Percentiles rank a stretch among this genome's conserved stretches.
Evolutionary conservation across 1,140 invertebrate genomes (phyloP).

Genomic region (Brachionus sp.): DNA sequence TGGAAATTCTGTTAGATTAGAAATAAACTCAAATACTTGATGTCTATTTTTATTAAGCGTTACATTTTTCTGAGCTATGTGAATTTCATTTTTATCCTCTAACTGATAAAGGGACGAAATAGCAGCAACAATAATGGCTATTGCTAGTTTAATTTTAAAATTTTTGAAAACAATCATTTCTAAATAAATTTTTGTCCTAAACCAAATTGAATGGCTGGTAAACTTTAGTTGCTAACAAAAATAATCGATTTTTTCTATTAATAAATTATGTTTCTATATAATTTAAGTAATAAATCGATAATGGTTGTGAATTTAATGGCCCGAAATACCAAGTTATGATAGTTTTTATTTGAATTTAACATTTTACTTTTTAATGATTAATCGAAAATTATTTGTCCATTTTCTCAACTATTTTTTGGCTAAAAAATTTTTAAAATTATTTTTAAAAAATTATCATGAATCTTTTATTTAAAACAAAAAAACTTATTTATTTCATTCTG

Average conservation of each 20-base stretch:
- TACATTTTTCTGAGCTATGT: constrained; percentile 26
- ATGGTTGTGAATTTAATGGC: background rate
- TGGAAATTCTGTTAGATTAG: constrained; percentile 17
- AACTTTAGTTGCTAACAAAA: background rate
- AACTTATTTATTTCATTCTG: too few relatives aligned
- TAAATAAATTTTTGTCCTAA: background rate
- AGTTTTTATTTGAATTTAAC: too few relatives aligned
- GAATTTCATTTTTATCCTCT: background rate
- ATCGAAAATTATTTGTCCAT: too few relatives aligned
- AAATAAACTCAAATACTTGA: constrained; percentile 3
- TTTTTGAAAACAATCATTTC: constrained; percentile 8
- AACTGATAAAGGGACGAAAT: constrained; percentile 33
- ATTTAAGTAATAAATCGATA: background rate
- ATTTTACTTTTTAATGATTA: too few relatives aligned
- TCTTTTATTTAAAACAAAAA: too few relatives aligned
- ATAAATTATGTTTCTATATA: background rate
- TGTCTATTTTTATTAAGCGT: constrained; percentile 19
- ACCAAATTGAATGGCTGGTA: background rate
- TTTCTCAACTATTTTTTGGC: too few relatives aligned
- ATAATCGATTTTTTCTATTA: background rate
- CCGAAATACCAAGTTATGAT: too few relatives aligned
- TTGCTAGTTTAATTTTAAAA: background rate
- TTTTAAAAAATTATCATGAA: too few relatives aligned
- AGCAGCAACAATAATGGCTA: background rate
- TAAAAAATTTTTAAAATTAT: too few relatives aligned